Percentiles rank a stretch among this genome's conserved stretches.
Conservation (phyloP, 2,113 vertebrate species). For the Calcarius ornatus region DNA sequence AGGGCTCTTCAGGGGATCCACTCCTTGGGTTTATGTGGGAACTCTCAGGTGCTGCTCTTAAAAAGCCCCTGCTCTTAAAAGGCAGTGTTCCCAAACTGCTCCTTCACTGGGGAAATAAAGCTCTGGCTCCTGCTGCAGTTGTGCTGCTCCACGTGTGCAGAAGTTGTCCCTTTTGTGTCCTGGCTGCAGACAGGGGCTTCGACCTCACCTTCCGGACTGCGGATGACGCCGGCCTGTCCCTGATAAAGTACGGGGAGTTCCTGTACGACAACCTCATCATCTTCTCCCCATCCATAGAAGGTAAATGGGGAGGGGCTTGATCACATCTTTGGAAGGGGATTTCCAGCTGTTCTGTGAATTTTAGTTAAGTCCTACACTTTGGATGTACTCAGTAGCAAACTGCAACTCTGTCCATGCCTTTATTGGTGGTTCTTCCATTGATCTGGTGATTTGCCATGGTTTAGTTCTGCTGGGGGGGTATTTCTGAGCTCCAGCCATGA, state of each 20-base stretch:
- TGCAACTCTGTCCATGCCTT: fast-evolving
- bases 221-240: slow-evolving; percentile 88
- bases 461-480: fast-evolving
- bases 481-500: background rate
- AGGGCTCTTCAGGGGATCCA: no score
- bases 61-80: background rate
- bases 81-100: background rate
- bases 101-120: background rate
- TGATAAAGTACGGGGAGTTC: slow-evolving; percentile 97
- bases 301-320: slow-evolving; percentile 39
- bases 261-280: slow-evolving; percentile 92
- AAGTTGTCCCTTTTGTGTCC: background rate
- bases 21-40: background rate
- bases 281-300: slow-evolving; percentile 95
- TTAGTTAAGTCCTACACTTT: fast-evolving
- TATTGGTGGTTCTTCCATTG: background rate
- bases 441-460: fast-evolving
- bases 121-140: background rate
- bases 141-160: fast-evolving
- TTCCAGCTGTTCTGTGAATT: background rate
- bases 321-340: background rate
- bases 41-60: background rate
- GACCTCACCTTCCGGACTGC: slow-evolving; percentile 91
- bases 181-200: slow-evolving; percentile 86
- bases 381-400: background rate